Evolutionary conservation across 2,797 vertebrate genomes (phyloP), one percentile per base, ranked within the genome.

Genomic region (Ptychadena robeensis): DNA sequence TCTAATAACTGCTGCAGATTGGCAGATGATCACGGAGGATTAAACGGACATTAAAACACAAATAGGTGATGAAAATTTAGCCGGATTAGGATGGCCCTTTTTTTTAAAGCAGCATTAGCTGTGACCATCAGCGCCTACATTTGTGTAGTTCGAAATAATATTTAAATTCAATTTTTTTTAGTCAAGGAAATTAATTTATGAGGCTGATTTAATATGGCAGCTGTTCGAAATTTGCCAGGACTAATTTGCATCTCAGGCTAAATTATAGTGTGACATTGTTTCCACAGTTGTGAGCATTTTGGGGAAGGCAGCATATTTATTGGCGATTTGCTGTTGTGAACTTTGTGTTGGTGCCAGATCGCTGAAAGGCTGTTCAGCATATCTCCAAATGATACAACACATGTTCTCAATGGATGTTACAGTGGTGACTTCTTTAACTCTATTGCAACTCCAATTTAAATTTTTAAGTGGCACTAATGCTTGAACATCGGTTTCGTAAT

Each of bases 391-490:
- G 76, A 80, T 69, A 80, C 59, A 75, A 75, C 82, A 80, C 82
- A 84, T 84, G 82, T 80, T 73, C 69, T 74, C 75, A 22, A 37
- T 84, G 77, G 77, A 80, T 68, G 63, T 75, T 74, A 75, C 77
- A 74, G 37, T 75, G 77, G 82, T 70, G 77, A 84, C 77, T 80
- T 75, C 71, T 84, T 75, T 80, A 84, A 80, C 82, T 75, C 67
- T 74, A 80, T 75, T 80, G 77, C 82, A 80, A 73, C 77, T 73
- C 65, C 71, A 75, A 84, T 84, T 84, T 84, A 75, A 75, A 84
- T 75, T 67, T 72, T 69, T 84, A 84, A 80, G 82, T 80, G 77
- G 77, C 53, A 69, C 77, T 84, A 84, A 84, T 84, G 77, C 71
- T 63, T 69, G 77, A 74, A 84, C 77, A 84, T 84, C 35, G 64